Evolutionary conservation across 1,140 invertebrate species (phyloP), one percentile per base, ranked within the genome.

Genomic region (Chrysoperla carnea): DNA sequence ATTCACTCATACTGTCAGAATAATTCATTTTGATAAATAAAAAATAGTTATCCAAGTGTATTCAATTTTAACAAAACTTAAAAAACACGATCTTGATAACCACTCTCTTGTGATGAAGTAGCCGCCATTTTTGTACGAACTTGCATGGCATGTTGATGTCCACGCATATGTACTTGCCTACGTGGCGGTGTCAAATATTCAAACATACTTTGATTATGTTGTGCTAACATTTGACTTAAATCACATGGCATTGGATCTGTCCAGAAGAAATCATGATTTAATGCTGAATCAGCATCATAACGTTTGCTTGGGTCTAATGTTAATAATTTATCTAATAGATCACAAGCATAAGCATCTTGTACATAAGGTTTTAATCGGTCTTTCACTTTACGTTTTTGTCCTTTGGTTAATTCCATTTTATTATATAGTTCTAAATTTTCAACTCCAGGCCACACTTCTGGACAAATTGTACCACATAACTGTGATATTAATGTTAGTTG

Each of bases 221-320:
- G 85, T 0, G 86, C 86, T 37, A 97, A 62, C 89, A 95, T 95
- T 66, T 85, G 87, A 23, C 76, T 83, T 1, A 96, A 64, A 56
- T 94, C 89, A 55, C 78, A 81, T 0, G 92, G 91, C 79, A 93
- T 85, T 27, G 95, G 94, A 59, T 95, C 91, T 1, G 80, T 88
- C 89, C 91, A 98, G 60, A 98, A 99, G 60, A 98, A 98, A 55
- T 96, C 91, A 53, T 98, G 92, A 68, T 96, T 94, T 1, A 99
- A 58, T 0, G 93, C 93, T 1, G 81, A 81, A 56, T 98, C 92
- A 0, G 90, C 81, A 60, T 96, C 87, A 28, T 79, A 79, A 48
- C 96, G 66, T 60, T 93, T 92, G 1, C 76, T 73, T 0, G 95
- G 95, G 66, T 98, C 90, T 13, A 99, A 62, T 13, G 84, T 81